Base-by-base conservation (phyloP, 1,140 invertebrate species). In the Drosophila parvula region DNA sequence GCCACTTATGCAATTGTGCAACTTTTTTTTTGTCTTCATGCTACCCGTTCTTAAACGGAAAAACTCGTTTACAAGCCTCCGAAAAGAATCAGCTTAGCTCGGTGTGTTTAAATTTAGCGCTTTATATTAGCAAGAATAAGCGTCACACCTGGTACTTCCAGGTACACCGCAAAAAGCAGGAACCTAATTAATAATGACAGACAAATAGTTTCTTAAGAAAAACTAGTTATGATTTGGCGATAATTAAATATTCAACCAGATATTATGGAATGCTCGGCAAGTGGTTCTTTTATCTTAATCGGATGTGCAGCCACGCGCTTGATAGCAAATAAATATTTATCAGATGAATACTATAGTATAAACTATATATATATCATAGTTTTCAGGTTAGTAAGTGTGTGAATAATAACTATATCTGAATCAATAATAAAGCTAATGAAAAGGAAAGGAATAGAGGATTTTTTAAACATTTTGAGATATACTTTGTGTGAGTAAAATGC, bases 1-100 rank as follows among this genome's bases (percentile, higher is more conserved):
- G 44, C 7, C 48, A 32, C 40, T 40, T 45, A 55, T 86, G 59
- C 79, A 86, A 82, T 88, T 86, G 79, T 86, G 83, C 82, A 86
- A 86, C 67, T 78, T 85, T 75, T 60, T 59, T 53, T 58, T 41
- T 34, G 57, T 22, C 0, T 22, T 22, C 3, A 22, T 27, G 45
- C 11, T 28, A 34, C 60, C 55, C 59, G 63, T 85, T 86, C 83
- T 86, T 62, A 59, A 83, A 64, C 75, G 83, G 63, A 68, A 68
- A 81, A 86, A 86, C 82, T 82, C 56, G 82, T 86, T 86, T 86
- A 65, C 60, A 74, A 78, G 78, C 81, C 82, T 68, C 79, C 47
- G 28, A 58, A 86, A 55, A 59, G 63, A 68, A 51, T 51, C 45
- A 22, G 60, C 51, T 60, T 11, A 41, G 55, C 30, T 22, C 38